phyloP scores from a whole-genome alignment of 2,113 vertebrate species.

The Sphyrna mokarran region DNA sequence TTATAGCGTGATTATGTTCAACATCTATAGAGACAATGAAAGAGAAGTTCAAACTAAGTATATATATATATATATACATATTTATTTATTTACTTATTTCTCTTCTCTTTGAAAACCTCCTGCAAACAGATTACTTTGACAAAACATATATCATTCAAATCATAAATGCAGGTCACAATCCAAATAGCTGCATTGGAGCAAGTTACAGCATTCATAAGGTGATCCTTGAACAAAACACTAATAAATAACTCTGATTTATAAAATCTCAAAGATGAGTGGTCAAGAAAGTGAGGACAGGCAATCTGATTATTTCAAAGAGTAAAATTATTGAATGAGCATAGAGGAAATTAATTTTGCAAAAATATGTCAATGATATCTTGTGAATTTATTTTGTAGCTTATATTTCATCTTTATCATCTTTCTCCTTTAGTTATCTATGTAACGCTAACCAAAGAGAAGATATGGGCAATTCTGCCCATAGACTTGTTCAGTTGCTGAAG shows the following conservation, averaged over 20 bases:
- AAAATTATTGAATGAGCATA: not conserved
- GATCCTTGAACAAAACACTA: not conserved
- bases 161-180: not conserved
- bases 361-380: not conserved
- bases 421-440: not conserved
- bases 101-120: not conserved
- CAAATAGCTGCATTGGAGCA: not conserved
- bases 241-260: not conserved
- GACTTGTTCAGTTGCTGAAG: not conserved
- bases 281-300: not conserved
- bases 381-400: not conserved
- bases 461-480: not conserved
- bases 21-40: not conserved
- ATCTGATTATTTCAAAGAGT: not conserved
- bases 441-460: not conserved
- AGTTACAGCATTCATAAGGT: not conserved
- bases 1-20: not conserved
- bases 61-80: no score
- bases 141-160: not conserved
- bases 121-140: not conserved
- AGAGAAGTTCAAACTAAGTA: not conserved
- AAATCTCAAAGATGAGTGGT: not conserved
- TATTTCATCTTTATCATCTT: not conserved
- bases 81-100: not conserved
- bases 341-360: not conserved